Conservation (phyloP, 64 coral and sea anemone genomes). For the Catalaphyllia jardinei region DNA sequence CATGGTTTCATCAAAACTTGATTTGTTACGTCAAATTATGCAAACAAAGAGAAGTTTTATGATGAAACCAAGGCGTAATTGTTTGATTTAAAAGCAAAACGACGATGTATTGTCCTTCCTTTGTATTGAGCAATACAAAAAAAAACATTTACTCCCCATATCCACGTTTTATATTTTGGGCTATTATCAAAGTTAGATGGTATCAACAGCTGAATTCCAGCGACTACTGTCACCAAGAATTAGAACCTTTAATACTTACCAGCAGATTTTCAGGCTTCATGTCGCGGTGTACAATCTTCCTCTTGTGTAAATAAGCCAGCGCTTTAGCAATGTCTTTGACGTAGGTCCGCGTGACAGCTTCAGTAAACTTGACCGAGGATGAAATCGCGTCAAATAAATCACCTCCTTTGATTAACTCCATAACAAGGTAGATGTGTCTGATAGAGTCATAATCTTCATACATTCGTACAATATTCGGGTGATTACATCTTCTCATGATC, state of each 20-base stretch:
- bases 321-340: constrained; percentile 85
- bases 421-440: constrained; percentile 81
- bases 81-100: neutral
- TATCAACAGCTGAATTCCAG: neutral
- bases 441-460: constrained; percentile 85
- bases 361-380: constrained; percentile 87
- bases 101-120: neutral
- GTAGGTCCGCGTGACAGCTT: constrained; percentile 76
- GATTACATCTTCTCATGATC: constrained; percentile 89
- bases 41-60: constrained; percentile 24
- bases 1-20: neutral
- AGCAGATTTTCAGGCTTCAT: constrained; percentile 96
- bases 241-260: constrained; percentile 48
- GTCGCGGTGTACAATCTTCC: constrained; percentile 91
- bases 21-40: neutral
- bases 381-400: constrained; percentile 97
- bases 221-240: neutral
- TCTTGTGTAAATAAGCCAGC: constrained; percentile 85
- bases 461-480: constrained; percentile 87
- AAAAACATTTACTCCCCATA: neutral
- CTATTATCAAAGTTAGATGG: neutral
- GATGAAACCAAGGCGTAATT: neutral
- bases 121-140: constrained; percentile 28
- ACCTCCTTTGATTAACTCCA: constrained; percentile 91
- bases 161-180: neutral